Base-by-base conservation (phyloP, 2,113 vertebrate genomes). In the Sisor rabdophorus region DNA sequence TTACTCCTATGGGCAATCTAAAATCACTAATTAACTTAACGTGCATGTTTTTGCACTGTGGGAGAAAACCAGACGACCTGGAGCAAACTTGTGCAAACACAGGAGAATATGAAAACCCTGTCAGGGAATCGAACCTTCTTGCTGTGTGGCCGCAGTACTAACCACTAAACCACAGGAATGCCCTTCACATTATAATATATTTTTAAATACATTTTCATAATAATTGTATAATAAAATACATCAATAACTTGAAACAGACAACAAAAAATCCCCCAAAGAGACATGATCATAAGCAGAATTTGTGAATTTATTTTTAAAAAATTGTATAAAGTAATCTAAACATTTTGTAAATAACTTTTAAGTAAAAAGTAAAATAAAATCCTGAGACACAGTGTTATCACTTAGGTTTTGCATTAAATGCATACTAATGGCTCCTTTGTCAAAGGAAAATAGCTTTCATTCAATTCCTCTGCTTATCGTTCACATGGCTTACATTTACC, bases 401-500 rank as follows among this genome's bases (percentile, higher is more conserved):
- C 22, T 50, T 30, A 75, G 53, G 65, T 72, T 76, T 81, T 40
- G 88, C 86, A 89, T 87, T 89, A 85, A 88, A 71, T 77, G 77
- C 69, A 82, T 71, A 58, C 75, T 53, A 79, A 52, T 73, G 26
- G 56, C 36, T 74, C 85, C 81, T 91, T 89, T 85, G 79, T 79
- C 53, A 89, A 90, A 91, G 85, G 87, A 87, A 85, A 83, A 89
- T 76, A 61, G 32, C 71, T 84, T 83, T 85, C 68, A 44, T 80
- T 68, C 36, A 88, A 59, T 50, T 72, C 58, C 60, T 70, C 53
- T 79, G 73, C 32, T 24, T 71, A 73, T 70, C 58, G 59, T 26
- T 74, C 73, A 69, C 82, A 75, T 80, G 24, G 48, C 11, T 59
- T 56, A 56, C 67, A 82, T 64, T 22, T 55, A 55, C 26, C 48